These are phyloP conservation scores for Blastobasis adustella DNA, from an alignment of 2,888 invertebrate species.

Conservation along the genomic window DNA sequence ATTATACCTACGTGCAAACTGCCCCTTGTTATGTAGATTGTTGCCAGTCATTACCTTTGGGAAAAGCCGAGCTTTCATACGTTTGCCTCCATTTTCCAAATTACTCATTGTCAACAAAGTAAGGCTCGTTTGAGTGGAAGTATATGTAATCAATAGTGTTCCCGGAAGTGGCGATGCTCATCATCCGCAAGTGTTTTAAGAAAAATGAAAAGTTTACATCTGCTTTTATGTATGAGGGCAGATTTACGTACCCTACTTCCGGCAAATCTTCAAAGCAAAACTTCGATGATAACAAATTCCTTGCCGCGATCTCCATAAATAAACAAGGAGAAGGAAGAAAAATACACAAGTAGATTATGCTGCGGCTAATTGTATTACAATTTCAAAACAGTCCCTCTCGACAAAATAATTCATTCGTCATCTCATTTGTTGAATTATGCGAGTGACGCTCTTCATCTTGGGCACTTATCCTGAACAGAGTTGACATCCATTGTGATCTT, in stretches of 20 bases:
- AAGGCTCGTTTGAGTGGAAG: slow-evolving; percentile 25
- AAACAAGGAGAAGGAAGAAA: background rate
- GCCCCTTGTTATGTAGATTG: slow-evolving; percentile 24
- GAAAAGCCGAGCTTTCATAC: slow-evolving; percentile 33
- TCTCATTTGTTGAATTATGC: slow-evolving; percentile 61
- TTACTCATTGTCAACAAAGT: slow-evolving; percentile 41
- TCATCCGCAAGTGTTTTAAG: slow-evolving; percentile 12
- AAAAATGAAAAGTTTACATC: slow-evolving; percentile 7
- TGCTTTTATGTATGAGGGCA: background rate
- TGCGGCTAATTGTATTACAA: slow-evolving; percentile 31
- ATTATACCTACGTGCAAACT: too few species aligned
- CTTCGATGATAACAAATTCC: background rate
- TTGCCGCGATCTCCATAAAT: background rate
- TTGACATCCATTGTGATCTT: slow-evolving; percentile 71
- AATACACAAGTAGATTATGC: slow-evolving; percentile 5
- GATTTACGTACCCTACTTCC: too few species aligned
- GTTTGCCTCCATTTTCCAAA: slow-evolving; percentile 40
- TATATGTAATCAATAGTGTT: slow-evolving; percentile 28
- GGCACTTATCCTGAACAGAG: slow-evolving; percentile 68
- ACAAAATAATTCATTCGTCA: slow-evolving; percentile 49
- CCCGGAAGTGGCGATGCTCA: slow-evolving; percentile 9
- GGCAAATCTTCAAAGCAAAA: background rate
- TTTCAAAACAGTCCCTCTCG: slow-evolving; percentile 35
- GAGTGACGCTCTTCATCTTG: slow-evolving; percentile 59
- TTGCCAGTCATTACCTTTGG: slow-evolving; percentile 43